Conservation (phyloP, 1,140 invertebrate genomes). For the Cephus cinctus region DNA sequence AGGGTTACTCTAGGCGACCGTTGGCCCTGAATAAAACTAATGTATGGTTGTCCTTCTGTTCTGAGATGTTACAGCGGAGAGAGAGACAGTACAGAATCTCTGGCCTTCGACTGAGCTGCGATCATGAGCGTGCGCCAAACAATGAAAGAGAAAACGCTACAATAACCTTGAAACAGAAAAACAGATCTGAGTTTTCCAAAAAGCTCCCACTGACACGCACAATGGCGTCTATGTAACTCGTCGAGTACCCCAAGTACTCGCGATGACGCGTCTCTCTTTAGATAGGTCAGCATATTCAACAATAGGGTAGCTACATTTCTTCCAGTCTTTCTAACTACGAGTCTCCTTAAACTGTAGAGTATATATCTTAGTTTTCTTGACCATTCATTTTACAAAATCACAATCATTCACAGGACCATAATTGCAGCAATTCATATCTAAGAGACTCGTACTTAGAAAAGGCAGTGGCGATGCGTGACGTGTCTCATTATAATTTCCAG, state of each 20-base stretch:
- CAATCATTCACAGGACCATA: too few species aligned
- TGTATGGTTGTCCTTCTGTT: slow-evolving; percentile 59
- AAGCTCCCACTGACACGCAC: slow-evolving; percentile 48
- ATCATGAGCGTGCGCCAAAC: slow-evolving; percentile 55
- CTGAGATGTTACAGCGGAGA: slow-evolving; percentile 58
- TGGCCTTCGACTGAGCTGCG: slow-evolving; percentile 57
- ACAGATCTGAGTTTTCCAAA: slow-evolving; percentile 49
- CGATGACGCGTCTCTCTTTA: too few species aligned
- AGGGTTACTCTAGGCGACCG: slow-evolving; percentile 40
- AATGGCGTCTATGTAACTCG: slow-evolving; percentile 44
- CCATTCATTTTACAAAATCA: too few species aligned
- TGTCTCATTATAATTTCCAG: too few species aligned
- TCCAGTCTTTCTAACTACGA: slow-evolving; percentile 42
- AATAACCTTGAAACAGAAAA: slow-evolving; percentile 53
- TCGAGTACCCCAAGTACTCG: slow-evolving; percentile 42
- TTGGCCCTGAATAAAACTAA: slow-evolving; percentile 54
- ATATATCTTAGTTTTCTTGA: too few species aligned
- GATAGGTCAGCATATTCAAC: slow-evolving; percentile 52
- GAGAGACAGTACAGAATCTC: slow-evolving; percentile 57
- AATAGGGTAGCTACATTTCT: slow-evolving; percentile 44
- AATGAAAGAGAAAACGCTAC: slow-evolving; percentile 53
- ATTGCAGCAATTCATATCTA: slow-evolving; percentile 4
- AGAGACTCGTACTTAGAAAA: slow-evolving; percentile 42
- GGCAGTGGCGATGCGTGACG: slow-evolving; percentile 44
- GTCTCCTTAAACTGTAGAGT: slow-evolving; percentile 26